Evolutionary conservation across 1,140 invertebrate genomes (phyloP).

Genomic region (Mycetomoellerius zeteki): DNA sequence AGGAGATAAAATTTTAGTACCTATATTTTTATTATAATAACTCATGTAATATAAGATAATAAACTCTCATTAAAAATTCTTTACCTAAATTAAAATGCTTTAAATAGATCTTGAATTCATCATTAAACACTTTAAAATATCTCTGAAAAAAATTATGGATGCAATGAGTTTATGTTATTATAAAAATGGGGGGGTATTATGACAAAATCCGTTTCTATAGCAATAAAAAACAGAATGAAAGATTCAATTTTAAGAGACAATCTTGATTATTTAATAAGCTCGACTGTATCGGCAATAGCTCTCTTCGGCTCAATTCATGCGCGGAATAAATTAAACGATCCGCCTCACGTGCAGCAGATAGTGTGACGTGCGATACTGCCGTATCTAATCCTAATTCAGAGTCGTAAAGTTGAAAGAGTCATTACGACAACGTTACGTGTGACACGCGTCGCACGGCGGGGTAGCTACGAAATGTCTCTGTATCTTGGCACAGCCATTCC

Average conservation of each 20-base stretch:
- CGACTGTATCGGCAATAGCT: conserved; percentile 15
- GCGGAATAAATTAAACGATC: conserved; percentile 54
- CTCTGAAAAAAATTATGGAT: neutral
- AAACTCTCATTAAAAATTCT: neutral
- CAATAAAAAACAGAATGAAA: neutral
- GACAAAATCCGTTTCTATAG: neutral
- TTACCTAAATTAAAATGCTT: neutral
- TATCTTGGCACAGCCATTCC: conserved; percentile 81
- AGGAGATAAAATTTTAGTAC: too few relatives aligned
- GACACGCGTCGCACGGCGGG: conserved; percentile 81
- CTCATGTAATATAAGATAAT: neutral
- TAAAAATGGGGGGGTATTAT: neutral
- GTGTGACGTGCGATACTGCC: conserved; percentile 16
- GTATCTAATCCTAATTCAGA: conserved; percentile 80
- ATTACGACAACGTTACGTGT: conserved; percentile 70
- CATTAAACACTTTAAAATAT: neutral
- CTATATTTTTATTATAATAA: neutral
- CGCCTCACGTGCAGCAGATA: conserved; percentile 25
- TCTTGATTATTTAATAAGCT: conserved; percentile 20
- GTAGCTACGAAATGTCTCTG: conserved; percentile 73
- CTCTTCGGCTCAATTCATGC: conserved; percentile 22
- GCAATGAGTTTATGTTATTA: neutral
- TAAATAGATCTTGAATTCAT: neutral
- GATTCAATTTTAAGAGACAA: neutral
- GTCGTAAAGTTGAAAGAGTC: conserved; percentile 79